Evolutionary conservation across 2,888 invertebrate species (phyloP).

Genomic region (Leptopilina drosophilae): DNA sequence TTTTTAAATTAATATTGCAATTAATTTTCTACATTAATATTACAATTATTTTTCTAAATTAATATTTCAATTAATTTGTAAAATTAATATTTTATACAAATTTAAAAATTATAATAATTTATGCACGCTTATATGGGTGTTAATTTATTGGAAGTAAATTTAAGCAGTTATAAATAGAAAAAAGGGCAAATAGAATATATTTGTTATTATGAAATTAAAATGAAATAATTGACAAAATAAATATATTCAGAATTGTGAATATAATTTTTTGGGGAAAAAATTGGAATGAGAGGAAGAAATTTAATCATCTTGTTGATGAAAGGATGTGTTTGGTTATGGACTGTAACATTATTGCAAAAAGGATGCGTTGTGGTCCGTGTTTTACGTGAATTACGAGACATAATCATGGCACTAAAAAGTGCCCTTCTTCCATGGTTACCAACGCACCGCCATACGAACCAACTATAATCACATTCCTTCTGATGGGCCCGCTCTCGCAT

Average conservation of each 20-base stretch:
- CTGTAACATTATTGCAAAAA: conserved; percentile 28
- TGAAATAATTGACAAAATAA: background rate
- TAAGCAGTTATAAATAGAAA: background rate
- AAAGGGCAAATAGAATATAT: background rate
- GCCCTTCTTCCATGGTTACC: conserved; percentile 41
- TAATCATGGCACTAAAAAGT: conserved; percentile 52
- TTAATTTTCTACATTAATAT: no score
- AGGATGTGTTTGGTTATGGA: conserved; percentile 7
- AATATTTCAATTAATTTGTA: no score
- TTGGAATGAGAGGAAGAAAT: background rate
- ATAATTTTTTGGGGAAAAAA: background rate
- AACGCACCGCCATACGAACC: conserved; percentile 38
- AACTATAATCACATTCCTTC: conserved; percentile 53
- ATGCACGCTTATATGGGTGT: no score
- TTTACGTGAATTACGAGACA: conserved; percentile 48
- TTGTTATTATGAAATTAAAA: background rate
- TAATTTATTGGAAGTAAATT: no score
- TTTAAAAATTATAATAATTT: no score
- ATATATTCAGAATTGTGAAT: background rate
- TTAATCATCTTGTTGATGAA: conserved; percentile 15
- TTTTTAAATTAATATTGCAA: no score
- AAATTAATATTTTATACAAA: no score
- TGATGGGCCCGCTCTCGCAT: conserved; percentile 49
- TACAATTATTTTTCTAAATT: no score
- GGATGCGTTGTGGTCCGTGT: conserved; percentile 37